These are phyloP conservation scores for Anhinga rufa DNA, from an alignment of 2,113 vertebrate genomes.

Conservation along the genomic window DNA sequence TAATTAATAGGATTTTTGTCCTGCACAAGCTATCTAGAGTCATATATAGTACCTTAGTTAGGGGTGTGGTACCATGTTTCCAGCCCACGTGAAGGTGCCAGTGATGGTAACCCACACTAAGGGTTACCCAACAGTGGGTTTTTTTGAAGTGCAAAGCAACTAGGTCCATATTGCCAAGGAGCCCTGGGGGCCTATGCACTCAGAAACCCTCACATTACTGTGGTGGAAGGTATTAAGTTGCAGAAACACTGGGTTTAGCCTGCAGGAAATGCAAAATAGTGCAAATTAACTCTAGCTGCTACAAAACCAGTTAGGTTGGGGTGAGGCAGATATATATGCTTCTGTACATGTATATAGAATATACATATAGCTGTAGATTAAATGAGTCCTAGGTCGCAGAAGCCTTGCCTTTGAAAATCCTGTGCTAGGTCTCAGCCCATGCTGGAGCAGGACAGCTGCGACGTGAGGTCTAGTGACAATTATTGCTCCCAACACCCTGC, in stretches of 20 bases:
- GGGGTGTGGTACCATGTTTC: rapidly evolving
- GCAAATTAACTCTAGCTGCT: not conserved
- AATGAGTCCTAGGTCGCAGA: not conserved
- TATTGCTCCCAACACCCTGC: not conserved
- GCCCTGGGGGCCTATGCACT: not conserved
- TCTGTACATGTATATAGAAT: not conserved
- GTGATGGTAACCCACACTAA: rapidly evolving
- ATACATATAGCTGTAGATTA: not conserved
- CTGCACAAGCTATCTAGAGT: not conserved
- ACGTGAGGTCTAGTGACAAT: not conserved
- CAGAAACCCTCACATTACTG: not conserved
- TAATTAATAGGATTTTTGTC: not conserved
- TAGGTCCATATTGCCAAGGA: not conserved
- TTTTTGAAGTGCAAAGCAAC: not conserved
- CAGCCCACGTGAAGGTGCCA: not conserved
- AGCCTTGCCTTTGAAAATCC: not conserved
- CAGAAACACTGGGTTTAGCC: not conserved
- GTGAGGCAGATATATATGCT: rapidly evolving
- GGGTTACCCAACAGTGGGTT: not conserved
- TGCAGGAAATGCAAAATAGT: not conserved
- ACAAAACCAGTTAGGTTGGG: not conserved
- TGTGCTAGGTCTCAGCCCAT: rapidly evolving
- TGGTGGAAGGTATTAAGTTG: not conserved
- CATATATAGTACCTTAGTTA: rapidly evolving
- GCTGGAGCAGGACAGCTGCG: not conserved